Percentiles rank a stretch among this genome's conserved stretches.
Conservation (phyloP, 1,140 invertebrate species). For the Drosophila malerkotliana region DNA sequence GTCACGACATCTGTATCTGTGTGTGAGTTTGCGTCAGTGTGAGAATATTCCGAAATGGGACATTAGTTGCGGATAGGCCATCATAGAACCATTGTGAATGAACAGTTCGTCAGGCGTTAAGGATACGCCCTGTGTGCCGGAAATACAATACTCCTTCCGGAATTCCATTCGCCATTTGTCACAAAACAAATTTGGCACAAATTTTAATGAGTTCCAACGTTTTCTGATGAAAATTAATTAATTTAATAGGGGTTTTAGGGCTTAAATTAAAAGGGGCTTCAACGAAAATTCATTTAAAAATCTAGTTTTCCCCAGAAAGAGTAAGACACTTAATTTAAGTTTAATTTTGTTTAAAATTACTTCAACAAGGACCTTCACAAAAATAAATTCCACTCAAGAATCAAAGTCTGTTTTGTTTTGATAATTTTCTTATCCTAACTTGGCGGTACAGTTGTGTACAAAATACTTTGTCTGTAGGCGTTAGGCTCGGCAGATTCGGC, state of each 20-base stretch:
- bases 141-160: constrained; percentile 2
- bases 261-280: not conserved
- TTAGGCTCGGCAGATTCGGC: constrained; percentile 57
- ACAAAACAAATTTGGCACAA: no score
- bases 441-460: constrained; percentile 65
- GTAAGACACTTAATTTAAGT: no score
- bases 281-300: no score
- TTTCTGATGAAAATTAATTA: not conserved
- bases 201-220: not conserved
- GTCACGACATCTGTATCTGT: constrained; percentile 59
- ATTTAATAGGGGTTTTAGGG: not conserved
- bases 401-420: not conserved
- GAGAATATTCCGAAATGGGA: constrained; percentile 71
- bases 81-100: constrained; percentile 54
- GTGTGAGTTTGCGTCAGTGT: constrained; percentile 30
- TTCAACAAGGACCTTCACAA: no score
- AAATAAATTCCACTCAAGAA: not conserved
- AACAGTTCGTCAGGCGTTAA: constrained; percentile 35
- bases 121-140: constrained; percentile 10
- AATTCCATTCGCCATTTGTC: no score
- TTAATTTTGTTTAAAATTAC: no score
- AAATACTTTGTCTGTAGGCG: constrained; percentile 40
- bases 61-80: constrained; percentile 33
- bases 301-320: not conserved
- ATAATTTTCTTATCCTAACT: constrained; percentile 55